Percentiles rank a stretch among this genome's conserved stretches.
These are phyloP conservation scores for Lasioglossum figueresi DNA, from an alignment of 2,888 invertebrate species.

Conservation along the genomic window DNA sequence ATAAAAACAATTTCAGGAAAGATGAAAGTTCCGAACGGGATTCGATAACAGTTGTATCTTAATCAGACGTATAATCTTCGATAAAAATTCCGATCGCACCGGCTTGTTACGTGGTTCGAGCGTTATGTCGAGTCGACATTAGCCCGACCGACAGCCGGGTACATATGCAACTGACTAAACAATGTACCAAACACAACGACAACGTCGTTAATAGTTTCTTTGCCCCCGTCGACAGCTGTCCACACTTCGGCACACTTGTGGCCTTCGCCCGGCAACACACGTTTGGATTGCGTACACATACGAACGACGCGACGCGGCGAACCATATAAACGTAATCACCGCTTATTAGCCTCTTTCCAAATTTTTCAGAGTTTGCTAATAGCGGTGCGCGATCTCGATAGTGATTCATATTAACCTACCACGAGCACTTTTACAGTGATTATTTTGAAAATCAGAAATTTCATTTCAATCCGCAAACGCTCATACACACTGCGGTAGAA, in stretches of 20 bases:
- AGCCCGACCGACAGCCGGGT: constrained; percentile 27
- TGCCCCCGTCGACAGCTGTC: constrained; percentile 73
- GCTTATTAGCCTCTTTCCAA: neutral
- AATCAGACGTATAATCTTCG: neutral
- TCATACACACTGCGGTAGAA: no score
- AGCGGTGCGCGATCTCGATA: neutral
- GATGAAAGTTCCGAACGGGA: neutral
- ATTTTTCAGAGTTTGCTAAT: neutral
- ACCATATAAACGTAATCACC: constrained; percentile 20
- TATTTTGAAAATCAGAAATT: no score
- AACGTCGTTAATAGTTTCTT: constrained; percentile 67
- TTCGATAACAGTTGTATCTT: constrained; percentile 7
- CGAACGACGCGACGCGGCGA: neutral
- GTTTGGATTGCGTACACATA: constrained; percentile 28
- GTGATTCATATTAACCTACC: neutral
- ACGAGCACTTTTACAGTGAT: neutral
- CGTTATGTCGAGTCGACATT: constrained; percentile 23
- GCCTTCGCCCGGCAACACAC: constrained; percentile 67
- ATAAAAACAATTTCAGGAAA: neutral
- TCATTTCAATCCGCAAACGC: no score
- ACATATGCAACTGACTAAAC: constrained; percentile 70
- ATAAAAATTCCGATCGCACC: constrained; percentile 30
- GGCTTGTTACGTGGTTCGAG: constrained; percentile 6
- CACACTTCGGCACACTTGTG: constrained; percentile 76
- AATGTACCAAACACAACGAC: constrained; percentile 51